Conservation (phyloP, 2,888 invertebrate genomes). For the Meteorus cinctellus region DNA sequence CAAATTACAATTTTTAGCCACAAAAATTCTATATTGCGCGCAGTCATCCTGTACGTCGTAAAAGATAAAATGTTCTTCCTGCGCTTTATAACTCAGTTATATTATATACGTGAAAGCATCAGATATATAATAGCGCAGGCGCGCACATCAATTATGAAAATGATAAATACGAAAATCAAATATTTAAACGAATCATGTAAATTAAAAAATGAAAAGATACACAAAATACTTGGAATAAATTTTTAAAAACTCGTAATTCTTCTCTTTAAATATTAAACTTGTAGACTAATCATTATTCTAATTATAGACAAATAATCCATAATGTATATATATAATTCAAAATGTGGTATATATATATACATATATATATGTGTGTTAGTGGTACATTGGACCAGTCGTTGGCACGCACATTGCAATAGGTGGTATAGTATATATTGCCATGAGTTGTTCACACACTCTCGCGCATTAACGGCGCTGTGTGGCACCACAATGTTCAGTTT, state of each 20-base stretch:
- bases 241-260: neutral
- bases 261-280: neutral
- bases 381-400: constrained; percentile 41
- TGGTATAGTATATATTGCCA: constrained; percentile 20
- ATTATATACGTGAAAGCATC: constrained; percentile 32
- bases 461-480: constrained; percentile 49
- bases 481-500: constrained; percentile 63
- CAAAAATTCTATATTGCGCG: constrained; percentile 49
- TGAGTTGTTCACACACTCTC: constrained; percentile 49
- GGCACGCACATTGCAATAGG: constrained; percentile 36
- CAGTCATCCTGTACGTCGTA: constrained; percentile 55
- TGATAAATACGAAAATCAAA: neutral
- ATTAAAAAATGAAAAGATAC: neutral
- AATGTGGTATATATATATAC: constrained; percentile 4
- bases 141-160: neutral
- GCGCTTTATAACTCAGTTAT: constrained; percentile 44
- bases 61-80: constrained; percentile 70
- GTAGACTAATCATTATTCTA: neutral
- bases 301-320: constrained; percentile 4
- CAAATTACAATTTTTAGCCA: constrained; percentile 56
- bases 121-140: neutral
- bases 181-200: neutral
- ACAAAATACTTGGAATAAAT: neutral
- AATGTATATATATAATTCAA: neutral
- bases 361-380: constrained; percentile 20